Percentiles rank a stretch among this genome's conserved stretches.
Evolutionary conservation across 2,888 invertebrate species (phyloP).

Genomic region (Salticus scenicus): DNA sequence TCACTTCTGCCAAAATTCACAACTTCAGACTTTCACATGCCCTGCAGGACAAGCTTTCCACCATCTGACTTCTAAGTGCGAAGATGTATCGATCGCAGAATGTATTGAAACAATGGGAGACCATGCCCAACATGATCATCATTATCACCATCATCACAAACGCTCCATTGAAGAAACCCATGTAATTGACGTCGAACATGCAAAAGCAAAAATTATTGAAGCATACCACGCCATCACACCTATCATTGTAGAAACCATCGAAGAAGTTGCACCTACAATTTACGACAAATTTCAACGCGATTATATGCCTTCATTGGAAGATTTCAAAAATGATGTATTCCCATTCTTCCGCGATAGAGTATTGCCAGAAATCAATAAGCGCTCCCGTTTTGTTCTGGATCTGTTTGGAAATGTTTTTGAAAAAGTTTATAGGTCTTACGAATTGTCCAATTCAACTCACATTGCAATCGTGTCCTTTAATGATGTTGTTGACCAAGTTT

Average conservation of each 20-base stretch:
- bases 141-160: background rate
- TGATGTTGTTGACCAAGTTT: slow-evolving; percentile 1
- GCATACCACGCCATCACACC: background rate
- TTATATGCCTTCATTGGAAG: background rate
- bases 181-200: background rate
- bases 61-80: slow-evolving; percentile 16
- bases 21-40: slow-evolving; percentile 27
- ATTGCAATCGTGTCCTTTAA: slow-evolving; percentile 23
- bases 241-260: background rate
- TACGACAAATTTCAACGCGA: background rate
- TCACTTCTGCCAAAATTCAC: slow-evolving; percentile 24
- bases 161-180: background rate
- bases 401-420: background rate
- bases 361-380: background rate
- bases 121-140: slow-evolving; percentile 3
- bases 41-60: slow-evolving; percentile 38
- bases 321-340: background rate
- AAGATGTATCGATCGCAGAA: slow-evolving; percentile 15
- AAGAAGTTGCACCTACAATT: slow-evolving; percentile 3
- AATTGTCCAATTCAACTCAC: slow-evolving; percentile 32
- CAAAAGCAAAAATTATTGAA: background rate
- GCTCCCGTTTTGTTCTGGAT: background rate
- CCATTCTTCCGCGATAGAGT: slow-evolving; percentile 7
- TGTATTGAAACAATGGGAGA: slow-evolving; percentile 22
- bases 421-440: slow-evolving; percentile 5